Evolutionary conservation across 2,113 vertebrate species (phyloP).

Genomic region (Labeo catla): DNA sequence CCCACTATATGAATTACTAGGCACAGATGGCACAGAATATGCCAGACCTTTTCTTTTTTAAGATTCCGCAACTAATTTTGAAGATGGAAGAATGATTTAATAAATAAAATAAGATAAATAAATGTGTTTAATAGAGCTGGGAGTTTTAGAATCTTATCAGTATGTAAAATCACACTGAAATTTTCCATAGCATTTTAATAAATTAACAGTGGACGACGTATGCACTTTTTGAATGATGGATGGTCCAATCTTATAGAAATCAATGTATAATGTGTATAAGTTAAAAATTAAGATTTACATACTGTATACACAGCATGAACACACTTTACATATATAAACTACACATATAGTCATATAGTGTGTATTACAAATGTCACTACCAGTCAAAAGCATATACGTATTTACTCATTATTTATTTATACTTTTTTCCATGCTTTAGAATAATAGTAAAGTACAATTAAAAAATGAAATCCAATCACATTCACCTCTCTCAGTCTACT

Average conservation of each 20-base stretch:
- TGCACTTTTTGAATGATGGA: background rate
- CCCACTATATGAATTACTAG: background rate
- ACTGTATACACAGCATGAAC: background rate
- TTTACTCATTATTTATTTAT: background rate
- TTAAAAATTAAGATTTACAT: background rate
- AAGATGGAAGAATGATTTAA: background rate
- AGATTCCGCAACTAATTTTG: background rate
- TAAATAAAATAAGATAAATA: background rate
- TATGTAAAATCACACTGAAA: background rate
- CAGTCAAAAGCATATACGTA: background rate
- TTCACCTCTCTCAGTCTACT: background rate
- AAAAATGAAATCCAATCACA: background rate
- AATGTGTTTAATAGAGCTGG: background rate
- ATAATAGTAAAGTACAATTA: background rate
- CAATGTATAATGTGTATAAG: background rate
- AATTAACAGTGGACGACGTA: background rate
- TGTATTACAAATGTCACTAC: too few species aligned
- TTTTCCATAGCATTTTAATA: background rate
- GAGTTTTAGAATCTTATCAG: background rate
- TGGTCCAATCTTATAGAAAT: background rate
- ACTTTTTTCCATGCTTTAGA: background rate
- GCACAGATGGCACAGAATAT: background rate
- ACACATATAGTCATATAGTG: too few species aligned
- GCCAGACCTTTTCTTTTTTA: too few species aligned
- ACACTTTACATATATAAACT: background rate